A percentile compares a stretch with the other conserved stretches of the same genome.
These are phyloP conservation scores for Druon quercuslanigerum DNA, from an alignment of 1,140 invertebrate species.

Conservation along the genomic window DNA sequence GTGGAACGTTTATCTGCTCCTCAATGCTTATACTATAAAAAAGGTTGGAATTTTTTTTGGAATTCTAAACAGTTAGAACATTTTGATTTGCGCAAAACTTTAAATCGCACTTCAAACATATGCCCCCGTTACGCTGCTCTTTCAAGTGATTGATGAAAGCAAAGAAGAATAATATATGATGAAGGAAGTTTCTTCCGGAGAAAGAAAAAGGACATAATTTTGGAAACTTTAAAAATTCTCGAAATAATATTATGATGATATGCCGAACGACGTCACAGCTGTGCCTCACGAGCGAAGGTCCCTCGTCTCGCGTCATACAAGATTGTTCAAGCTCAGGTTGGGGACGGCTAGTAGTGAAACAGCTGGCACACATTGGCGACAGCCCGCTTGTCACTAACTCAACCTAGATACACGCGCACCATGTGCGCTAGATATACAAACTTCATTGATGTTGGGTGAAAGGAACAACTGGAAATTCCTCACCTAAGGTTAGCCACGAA, in stretches of 20 bases:
- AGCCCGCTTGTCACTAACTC: slow-evolving; percentile 73
- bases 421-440: slow-evolving; percentile 71
- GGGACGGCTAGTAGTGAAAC: slow-evolving; percentile 68
- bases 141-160: too few relatives aligned
- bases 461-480: slow-evolving; percentile 56
- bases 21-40: too few relatives aligned
- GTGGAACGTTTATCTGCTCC: too few relatives aligned
- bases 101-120: too few relatives aligned
- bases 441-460: slow-evolving; percentile 72
- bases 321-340: slow-evolving; percentile 69
- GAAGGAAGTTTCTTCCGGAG: too few relatives aligned
- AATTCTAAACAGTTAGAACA: too few relatives aligned
- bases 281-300: slow-evolving; percentile 64
- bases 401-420: slow-evolving; percentile 72
- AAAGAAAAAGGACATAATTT: slow-evolving; percentile 1
- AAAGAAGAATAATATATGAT: too few relatives aligned
- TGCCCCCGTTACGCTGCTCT: too few relatives aligned
- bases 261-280: slow-evolving; percentile 71
- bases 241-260: slow-evolving; percentile 74
- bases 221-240: slow-evolving; percentile 64
- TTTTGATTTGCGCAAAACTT: too few relatives aligned
- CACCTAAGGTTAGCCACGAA: neutral
- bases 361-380: slow-evolving; percentile 73
- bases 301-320: slow-evolving; percentile 66
- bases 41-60: too few relatives aligned